Conservation (phyloP, 2,888 invertebrate genomes). For the Tineola bisselliella region DNA sequence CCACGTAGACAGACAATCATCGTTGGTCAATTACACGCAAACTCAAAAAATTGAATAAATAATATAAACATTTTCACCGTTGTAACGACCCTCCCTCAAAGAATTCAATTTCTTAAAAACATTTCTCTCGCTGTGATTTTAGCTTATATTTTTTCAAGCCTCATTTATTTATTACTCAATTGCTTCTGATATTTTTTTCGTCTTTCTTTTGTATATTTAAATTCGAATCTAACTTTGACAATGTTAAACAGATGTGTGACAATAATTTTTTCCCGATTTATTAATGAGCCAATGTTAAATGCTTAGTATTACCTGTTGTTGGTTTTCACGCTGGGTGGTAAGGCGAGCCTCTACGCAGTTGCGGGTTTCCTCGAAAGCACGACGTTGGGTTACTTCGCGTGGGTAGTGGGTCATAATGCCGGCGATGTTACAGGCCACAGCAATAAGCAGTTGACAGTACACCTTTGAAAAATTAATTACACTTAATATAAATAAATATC, state of each 20-base stretch:
- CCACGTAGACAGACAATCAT: background rate
- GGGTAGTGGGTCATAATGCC: slow-evolving; percentile 93
- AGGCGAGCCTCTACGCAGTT: slow-evolving; percentile 92
- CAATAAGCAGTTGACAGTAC: slow-evolving; percentile 72
- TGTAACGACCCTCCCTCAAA: background rate
- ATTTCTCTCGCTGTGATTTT: background rate
- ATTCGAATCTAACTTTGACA: too few relatives aligned
- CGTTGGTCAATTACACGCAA: background rate
- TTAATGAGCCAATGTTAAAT: too few relatives aligned
- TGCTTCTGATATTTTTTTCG: background rate
- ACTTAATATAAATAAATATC: too few relatives aligned
- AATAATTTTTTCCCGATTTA: too few relatives aligned
- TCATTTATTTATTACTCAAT: background rate
- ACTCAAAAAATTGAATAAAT: background rate
- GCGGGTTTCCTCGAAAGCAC: slow-evolving; percentile 93
- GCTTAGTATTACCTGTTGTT: slow-evolving; percentile 82
- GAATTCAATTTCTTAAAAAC: background rate
- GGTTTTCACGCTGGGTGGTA: slow-evolving; percentile 91
- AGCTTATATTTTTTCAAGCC: background rate
- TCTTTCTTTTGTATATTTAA: background rate
- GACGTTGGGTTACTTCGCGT: slow-evolving; percentile 87
- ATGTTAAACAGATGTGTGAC: too few relatives aligned
- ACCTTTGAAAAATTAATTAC: slow-evolving; percentile 49
- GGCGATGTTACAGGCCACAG: slow-evolving; percentile 82
- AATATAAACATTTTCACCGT: background rate